These are phyloP conservation scores for Chlorocebus sabaeus DNA, from an alignment of 2,113 vertebrate genomes.

Conservation along the genomic window DNA sequence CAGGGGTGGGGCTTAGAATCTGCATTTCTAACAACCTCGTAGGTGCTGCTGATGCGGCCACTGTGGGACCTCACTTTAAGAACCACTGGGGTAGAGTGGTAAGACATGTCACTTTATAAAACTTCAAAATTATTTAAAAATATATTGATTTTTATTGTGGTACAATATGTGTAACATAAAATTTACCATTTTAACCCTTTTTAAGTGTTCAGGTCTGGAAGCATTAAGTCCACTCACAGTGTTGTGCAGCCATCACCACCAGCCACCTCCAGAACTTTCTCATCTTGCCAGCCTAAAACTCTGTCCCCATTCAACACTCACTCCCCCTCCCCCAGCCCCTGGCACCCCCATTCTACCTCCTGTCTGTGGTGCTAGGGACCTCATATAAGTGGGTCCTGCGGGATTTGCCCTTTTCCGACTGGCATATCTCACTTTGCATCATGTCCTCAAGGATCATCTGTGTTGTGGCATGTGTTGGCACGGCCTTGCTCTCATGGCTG, in stretches of 20 bases:
- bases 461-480: accelerated
- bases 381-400: accelerated
- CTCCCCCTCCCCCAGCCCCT: accelerated
- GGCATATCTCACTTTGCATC: accelerated
- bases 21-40: accelerated
- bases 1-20: accelerated
- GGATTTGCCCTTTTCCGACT: accelerated
- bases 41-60: accelerated
- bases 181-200: too few relatives aligned
- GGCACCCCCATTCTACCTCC: accelerated
- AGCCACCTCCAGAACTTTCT: neutral
- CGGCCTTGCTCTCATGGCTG: accelerated
- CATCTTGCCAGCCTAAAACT: accelerated
- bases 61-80: neutral
- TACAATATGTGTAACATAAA: neutral
- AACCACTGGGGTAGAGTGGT: accelerated
- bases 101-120: neutral
- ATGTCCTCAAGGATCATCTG: too few relatives aligned
- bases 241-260: neutral
- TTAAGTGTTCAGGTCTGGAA: accelerated
- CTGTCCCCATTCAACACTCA: neutral
- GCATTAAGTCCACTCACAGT: accelerated
- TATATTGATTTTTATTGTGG: neutral
- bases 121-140: neutral
- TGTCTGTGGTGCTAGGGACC: accelerated